A percentile compares a stretch with the other conserved stretches of the same genome.
phyloP scores from a whole-genome alignment of 2,113 vertebrate genomes.

The Crotalus tigris region DNA sequence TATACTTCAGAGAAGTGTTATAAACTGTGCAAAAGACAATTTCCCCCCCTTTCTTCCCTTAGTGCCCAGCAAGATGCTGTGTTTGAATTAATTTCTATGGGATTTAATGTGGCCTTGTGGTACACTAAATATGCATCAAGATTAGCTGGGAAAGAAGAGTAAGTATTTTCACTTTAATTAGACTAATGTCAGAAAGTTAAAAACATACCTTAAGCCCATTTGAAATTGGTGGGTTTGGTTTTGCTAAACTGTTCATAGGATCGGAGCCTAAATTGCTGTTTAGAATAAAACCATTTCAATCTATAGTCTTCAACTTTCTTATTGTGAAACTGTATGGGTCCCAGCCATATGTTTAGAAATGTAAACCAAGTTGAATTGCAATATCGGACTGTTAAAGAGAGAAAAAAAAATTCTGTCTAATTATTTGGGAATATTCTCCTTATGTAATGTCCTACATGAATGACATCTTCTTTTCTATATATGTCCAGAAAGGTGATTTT shows the following conservation, averaged over 20 bases:
- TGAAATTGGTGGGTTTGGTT: not conserved
- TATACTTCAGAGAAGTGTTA: not conserved
- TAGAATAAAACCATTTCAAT: not conserved
- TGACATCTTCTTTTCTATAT: not conserved
- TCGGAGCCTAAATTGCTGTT: not conserved
- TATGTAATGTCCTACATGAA: not conserved
- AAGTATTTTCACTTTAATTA: slow-evolving; percentile 58
- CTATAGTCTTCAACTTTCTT: not conserved
- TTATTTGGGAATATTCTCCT: not conserved
- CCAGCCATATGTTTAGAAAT: not conserved
- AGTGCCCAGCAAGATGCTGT: slow-evolving; percentile 96
- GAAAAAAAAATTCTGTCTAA: not conserved
- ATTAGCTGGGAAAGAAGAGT: slow-evolving; percentile 97
- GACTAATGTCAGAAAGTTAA: slow-evolving; percentile 3
- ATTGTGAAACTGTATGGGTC: not conserved
- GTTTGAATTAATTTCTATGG: slow-evolving; percentile 94
- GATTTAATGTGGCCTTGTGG: slow-evolving; percentile 94
- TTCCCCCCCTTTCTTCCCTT: slow-evolving; percentile 10
- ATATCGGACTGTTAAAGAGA: not conserved
- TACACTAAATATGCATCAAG: slow-evolving; percentile 95
- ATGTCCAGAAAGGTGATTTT: too few species aligned
- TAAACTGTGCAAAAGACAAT: not conserved
- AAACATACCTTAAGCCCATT: not conserved
- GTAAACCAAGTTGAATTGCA: not conserved
- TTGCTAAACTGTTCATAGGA: not conserved